Evolutionary conservation across 1,140 invertebrate species (phyloP), one percentile per base, ranked within the genome.

Genomic region (Calosoma granatense): DNA sequence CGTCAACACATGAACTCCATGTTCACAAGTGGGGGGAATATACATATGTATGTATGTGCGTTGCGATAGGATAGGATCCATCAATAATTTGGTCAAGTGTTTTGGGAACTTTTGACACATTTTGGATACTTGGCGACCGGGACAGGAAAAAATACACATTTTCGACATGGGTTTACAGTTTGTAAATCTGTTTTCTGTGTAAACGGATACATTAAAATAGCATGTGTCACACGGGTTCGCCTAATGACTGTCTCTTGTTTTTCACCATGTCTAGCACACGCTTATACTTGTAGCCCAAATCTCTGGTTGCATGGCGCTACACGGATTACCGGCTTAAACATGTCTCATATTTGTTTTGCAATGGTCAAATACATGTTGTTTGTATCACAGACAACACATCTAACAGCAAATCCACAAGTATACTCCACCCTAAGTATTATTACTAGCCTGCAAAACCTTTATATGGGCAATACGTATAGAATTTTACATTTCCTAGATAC

Each of bases 121-220:
- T 47, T 47, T 47, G 41, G 9, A 14, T 6, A 30, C n/a, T n/a
- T 30, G 14, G 14, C 4, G 26, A 14, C 26, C 26, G 26, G 26
- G n/a, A n/a, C n/a, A n/a, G n/a, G n/a, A n/a, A n/a, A 36, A 36
- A 47, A 3, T 9, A 47, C 9, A 47, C 41, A 47, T 17, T 47
- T 17, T 3, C 9, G 17, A 47, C 41, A 47, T 47, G 6, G 15
- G 17, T 47, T 47, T 47, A 47, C 41, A 47, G 41, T 47, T 47
- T 47, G 41, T 47, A 47, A 47, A 47, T 47, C 41, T 47, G 41
- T 47, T 47, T 47, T 47, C 41, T 47, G 41, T 47, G 41, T 47
- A 47, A 47, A 47, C 41, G 41, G 41, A 47, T 47, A 47, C 41
- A 47, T 47, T 47, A 47, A 47, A 47, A 47, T 47, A 47, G 41